Conservation (phyloP, 1,140 invertebrate genomes). For the Laupala kohalensis region DNA sequence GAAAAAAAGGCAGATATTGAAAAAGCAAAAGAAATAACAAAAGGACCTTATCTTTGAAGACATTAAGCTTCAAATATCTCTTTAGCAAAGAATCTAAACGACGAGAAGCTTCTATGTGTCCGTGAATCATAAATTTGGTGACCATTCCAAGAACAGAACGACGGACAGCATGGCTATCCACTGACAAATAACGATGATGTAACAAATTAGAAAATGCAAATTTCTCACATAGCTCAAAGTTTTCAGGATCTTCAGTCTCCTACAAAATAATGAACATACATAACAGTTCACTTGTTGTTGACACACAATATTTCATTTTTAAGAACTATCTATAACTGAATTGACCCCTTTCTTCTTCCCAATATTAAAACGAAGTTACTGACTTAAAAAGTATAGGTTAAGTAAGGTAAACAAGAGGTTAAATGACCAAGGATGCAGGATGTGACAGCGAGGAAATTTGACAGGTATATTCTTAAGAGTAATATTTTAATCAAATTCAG, state of each 20-base stretch:
- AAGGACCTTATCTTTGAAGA: not conserved
- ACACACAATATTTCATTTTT: too few species aligned
- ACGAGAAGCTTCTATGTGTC: constrained; percentile 30
- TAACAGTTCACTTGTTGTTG: too few species aligned
- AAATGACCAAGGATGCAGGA: not conserved
- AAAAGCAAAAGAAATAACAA: not conserved
- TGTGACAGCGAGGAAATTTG: too few species aligned
- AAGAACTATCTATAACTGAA: too few species aligned
- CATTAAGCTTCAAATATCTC: constrained; percentile 17
- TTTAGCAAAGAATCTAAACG: constrained; percentile 27
- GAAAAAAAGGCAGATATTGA: not conserved
- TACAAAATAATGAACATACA: too few species aligned
- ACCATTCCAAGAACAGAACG: constrained; percentile 25
- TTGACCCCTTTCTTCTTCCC: constrained; percentile 30
- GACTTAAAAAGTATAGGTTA: not conserved
- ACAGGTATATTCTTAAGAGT: not conserved
- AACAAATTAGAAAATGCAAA: constrained; percentile 32
- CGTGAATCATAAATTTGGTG: constrained; percentile 32
- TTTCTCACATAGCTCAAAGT: constrained; percentile 29
- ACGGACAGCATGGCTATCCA: constrained; percentile 28
- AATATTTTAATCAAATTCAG: not conserved
- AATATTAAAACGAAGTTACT: not conserved
- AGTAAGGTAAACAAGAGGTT: not conserved
- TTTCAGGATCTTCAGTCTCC: constrained; percentile 18
- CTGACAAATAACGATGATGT: constrained; percentile 30